These are phyloP conservation scores for Brenthis hecate DNA, from an alignment of 2,888 invertebrate genomes.

Conservation along the genomic window DNA sequence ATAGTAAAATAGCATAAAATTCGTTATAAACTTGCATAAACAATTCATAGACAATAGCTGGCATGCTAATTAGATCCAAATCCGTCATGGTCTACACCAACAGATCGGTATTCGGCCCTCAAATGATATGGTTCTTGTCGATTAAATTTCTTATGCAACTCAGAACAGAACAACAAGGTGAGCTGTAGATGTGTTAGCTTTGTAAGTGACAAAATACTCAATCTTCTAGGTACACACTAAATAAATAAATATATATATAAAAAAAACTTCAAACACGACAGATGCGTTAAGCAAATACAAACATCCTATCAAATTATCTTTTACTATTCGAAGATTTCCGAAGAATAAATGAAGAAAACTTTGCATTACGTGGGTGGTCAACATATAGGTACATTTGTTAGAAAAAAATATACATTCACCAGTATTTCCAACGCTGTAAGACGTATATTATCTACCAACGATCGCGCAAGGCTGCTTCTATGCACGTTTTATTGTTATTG, in stretches of 20 bases:
- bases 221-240: background rate
- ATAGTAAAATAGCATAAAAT: background rate
- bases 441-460: background rate
- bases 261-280: too few relatives aligned
- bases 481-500: constrained; percentile 47
- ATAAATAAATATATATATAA: too few relatives aligned
- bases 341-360: background rate
- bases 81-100: constrained; percentile 22
- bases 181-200: background rate
- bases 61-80: constrained; percentile 20
- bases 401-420: constrained; percentile 7
- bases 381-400: constrained; percentile 9
- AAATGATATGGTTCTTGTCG: constrained; percentile 25
- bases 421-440: background rate
- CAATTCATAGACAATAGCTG: constrained; percentile 17
- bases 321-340: background rate
- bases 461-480: constrained; percentile 10
- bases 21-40: background rate
- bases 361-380: constrained; percentile 35
- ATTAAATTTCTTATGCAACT: constrained; percentile 29
- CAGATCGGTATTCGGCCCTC: constrained; percentile 24
- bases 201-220: background rate
- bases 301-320: background rate
- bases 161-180: background rate
- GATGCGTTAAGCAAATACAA: too few relatives aligned